Evolutionary conservation across 2,113 vertebrate genomes (phyloP), one percentile per base, ranked within the genome.

Genomic region (Bungarus multicinctus): DNA sequence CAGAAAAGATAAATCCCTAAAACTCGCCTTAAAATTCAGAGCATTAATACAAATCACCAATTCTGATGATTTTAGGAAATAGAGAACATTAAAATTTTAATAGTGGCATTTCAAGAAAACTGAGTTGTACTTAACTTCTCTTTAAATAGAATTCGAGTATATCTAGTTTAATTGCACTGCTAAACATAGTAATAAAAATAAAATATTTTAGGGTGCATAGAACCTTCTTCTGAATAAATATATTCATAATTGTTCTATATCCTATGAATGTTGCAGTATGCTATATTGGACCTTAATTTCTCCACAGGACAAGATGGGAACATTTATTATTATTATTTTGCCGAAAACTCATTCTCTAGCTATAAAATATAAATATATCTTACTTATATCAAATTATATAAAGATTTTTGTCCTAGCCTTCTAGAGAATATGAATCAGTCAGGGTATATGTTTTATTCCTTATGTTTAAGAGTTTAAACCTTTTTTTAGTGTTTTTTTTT

Each of bases 391-490:
- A 81, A 81, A 81, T 81, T 39, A 81, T 81, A 81, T 20, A 22
- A 18, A 81, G 6, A 39, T 39, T 81, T 39, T 39, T 81, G 18
- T 81, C 34, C 69, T 81, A 94, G 25, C 92, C 92, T 92, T 91
- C 93, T 95, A 91, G 58, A 90, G 93, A 53, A 47, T 93, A 92
- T 85, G 93, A 93, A 23, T 92, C 86, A 87, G 27, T 60, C 23
- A 60, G 12, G 39, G 55, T 30, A 89, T 91, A 92, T 94, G 92
- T 90, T 94, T 69, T 1, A 88, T 86, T 58, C 30, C 18, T 57
- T 55, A 92, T 18, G 43, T 94, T 93, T 91, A 87, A 93, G 95
- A 94, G 25, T 85, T 90, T 91, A 58, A 81, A 25, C 9, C 5
- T 27, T 94, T 89, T 34, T 0, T 88, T 7, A 5, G 34, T 81